phyloP scores from a whole-genome alignment of 2,113 vertebrate species.

The mouse (Mus musculus) region GRCm39 chr3:97837501-97838000 shows the following conservation, averaged over 20 bases:
- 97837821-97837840: conserved; percentile 34
- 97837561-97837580: neutral
- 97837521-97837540: neutral
- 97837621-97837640: neutral
- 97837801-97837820: conserved; percentile 43
- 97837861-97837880: conserved; percentile 57
- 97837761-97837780: conserved; percentile 19
- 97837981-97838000: conserved; percentile 5
- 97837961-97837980: neutral
- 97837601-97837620: neutral
- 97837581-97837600: conserved; percentile 23
- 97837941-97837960: conserved; percentile 29
- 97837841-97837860: conserved; percentile 50
- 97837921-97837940: conserved; percentile 42
- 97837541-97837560: neutral
- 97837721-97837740: neutral
- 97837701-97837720: neutral
- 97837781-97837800: conserved; percentile 33
- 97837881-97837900: conserved; percentile 77
- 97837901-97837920: conserved; percentile 74
- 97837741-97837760: neutral
- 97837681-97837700: neutral
- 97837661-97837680: neutral
- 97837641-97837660: neutral
- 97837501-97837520: neutral